These are phyloP conservation scores for Hedychridium roseum DNA, from an alignment of 2,888 invertebrate species.

Conservation along the genomic window DNA sequence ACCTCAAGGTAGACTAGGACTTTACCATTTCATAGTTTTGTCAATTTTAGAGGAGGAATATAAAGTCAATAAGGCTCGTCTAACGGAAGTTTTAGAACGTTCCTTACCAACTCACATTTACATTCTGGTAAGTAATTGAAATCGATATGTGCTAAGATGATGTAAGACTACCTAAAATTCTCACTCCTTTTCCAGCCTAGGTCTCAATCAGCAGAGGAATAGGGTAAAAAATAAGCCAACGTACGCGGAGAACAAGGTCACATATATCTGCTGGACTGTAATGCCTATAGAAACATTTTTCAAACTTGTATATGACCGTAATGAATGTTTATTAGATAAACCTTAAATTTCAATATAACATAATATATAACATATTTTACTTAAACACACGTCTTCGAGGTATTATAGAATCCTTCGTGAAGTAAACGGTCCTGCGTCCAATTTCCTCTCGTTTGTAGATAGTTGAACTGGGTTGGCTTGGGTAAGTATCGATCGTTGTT, in stretches of 20 bases:
- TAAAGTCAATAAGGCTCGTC: constrained; percentile 64
- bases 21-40: constrained; percentile 7
- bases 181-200: constrained; percentile 50
- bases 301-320: constrained; percentile 13
- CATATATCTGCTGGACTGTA: too few species aligned
- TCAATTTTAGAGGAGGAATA: constrained; percentile 54
- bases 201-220: constrained; percentile 48
- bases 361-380: background rate
- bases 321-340: constrained; percentile 9
- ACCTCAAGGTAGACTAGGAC: constrained; percentile 40
- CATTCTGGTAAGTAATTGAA: constrained; percentile 67
- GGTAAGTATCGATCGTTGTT: background rate
- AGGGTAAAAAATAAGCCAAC: constrained; percentile 18
- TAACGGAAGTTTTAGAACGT: constrained; percentile 68
- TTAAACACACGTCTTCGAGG: background rate
- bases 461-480: too few species aligned
- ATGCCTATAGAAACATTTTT: constrained; percentile 18
- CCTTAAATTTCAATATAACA: background rate
- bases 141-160: background rate
- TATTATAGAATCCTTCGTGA: background rate
- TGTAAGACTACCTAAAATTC: background rate
- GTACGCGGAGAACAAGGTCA: too few species aligned
- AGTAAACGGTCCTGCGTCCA: too few species aligned
- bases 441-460: too few species aligned
- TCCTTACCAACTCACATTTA: constrained; percentile 73